phyloP scores from a whole-genome alignment of 2,888 invertebrate species.

The Pseudococcus longispinus region DNA sequence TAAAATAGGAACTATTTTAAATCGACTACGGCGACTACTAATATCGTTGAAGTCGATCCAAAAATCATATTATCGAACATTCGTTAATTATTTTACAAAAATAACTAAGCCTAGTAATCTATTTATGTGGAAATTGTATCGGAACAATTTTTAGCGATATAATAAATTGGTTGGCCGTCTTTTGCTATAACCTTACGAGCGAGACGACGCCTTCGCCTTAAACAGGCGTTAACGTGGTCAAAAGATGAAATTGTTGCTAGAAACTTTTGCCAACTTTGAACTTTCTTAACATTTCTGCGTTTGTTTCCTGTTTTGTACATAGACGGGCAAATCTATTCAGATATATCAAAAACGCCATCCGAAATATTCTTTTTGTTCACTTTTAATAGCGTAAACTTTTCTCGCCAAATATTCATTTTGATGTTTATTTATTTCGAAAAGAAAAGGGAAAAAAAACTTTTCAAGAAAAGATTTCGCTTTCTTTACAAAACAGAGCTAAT shows the following conservation, averaged over 20 bases:
- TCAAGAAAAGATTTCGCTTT: neutral
- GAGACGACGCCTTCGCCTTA: conserved; percentile 33
- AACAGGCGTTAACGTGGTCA: conserved; percentile 29
- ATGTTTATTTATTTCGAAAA: conserved; percentile 2
- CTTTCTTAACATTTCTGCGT: conserved; percentile 29
- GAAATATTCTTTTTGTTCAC: conserved; percentile 20
- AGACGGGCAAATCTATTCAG: conserved; percentile 12
- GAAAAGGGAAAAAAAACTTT: neutral
- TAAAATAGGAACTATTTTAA: no score
- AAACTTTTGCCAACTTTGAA: conserved; percentile 39
- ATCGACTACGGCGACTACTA: no score
- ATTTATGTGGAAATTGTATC: neutral
- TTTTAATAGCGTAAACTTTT: conserved; percentile 18
- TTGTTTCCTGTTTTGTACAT: conserved; percentile 19
- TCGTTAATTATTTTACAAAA: neutral
- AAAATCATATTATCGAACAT: neutral
- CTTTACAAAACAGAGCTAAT: neutral
- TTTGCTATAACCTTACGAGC: conserved; percentile 21
- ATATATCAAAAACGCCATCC: conserved; percentile 15
- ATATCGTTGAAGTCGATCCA: neutral
- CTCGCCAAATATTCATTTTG: conserved; percentile 32
- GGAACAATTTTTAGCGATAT: neutral
- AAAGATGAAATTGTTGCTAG: conserved; percentile 32
- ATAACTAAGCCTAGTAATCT: neutral
- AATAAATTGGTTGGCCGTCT: conserved; percentile 18